Percentiles rank a stretch among this genome's conserved stretches.
Conservation (phyloP, 1,140 invertebrate genomes). For the Procambarus clarkii region DNA sequence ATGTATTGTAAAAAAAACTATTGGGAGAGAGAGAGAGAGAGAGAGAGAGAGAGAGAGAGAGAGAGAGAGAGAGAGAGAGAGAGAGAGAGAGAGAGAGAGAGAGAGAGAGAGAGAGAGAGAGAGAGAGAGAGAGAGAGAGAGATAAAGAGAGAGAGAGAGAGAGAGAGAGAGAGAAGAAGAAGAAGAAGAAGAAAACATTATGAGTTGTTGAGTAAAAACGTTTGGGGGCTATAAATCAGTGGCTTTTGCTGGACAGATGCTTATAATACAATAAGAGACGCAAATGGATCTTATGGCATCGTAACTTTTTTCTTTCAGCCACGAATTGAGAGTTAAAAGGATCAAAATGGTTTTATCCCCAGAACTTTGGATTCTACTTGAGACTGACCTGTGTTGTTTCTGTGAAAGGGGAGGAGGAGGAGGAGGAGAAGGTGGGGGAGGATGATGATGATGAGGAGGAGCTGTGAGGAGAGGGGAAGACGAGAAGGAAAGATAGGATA, state of each 20-base stretch:
- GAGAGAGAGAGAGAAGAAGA: background rate
- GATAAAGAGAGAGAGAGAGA: background rate
- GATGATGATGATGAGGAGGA: background rate
- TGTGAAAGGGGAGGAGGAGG: too few species aligned
- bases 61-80: background rate
- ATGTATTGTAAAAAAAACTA: background rate
- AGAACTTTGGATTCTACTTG: background rate
- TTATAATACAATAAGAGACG: too few species aligned
- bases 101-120: background rate
- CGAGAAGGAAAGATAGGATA: background rate
- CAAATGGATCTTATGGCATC: too few species aligned
- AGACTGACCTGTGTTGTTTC: background rate
- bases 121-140: background rate
- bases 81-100: background rate
- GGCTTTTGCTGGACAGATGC: background rate
- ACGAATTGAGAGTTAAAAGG: background rate
- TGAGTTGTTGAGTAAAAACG: background rate
- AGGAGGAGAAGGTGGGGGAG: too few species aligned
- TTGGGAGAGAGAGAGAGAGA: background rate
- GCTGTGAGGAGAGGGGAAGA: constrained; percentile 1
- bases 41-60: background rate
- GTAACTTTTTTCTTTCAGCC: too few species aligned
- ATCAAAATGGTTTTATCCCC: background rate
- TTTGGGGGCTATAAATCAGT: background rate
- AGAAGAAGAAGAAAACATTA: background rate